Evolutionary conservation across 2,888 invertebrate species (phyloP).

Genomic region (Hipparchia semele): DNA sequence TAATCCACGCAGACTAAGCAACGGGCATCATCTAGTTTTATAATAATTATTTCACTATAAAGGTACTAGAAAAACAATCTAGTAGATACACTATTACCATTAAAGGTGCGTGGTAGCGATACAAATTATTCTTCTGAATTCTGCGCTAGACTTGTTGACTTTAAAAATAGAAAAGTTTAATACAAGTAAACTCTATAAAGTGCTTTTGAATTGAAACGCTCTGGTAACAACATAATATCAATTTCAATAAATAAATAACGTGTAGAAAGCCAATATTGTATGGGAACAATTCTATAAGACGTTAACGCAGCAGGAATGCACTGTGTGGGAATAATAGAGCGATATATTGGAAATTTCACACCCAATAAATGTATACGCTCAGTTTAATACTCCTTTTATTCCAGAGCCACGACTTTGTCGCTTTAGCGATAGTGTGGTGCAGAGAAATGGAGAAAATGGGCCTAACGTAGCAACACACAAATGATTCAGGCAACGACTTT

Average conservation of each 20-base stretch:
- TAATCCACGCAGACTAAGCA: too few species aligned
- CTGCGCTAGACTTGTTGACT: too few species aligned
- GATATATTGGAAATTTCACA: constrained; percentile 28
- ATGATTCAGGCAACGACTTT: too few species aligned
- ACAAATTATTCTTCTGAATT: too few species aligned
- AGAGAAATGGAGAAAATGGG: too few species aligned
- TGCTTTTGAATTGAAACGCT: neutral
- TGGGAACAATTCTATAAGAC: constrained; percentile 15
- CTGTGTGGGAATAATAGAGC: constrained; percentile 20
- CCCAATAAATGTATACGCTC: constrained; percentile 23
- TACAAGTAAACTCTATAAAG: neutral
- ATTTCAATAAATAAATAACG: neutral
- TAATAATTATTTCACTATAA: too few species aligned
- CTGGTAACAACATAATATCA: neutral
- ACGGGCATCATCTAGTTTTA: too few species aligned
- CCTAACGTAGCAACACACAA: too few species aligned
- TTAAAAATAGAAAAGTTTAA: too few species aligned
- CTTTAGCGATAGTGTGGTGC: neutral
- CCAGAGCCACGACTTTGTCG: neutral
- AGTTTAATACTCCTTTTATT: constrained; percentile 15
- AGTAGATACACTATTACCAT: too few species aligned
- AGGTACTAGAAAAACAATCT: too few species aligned
- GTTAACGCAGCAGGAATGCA: constrained; percentile 21
- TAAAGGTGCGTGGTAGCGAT: too few species aligned
- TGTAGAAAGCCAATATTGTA: neutral